Evolutionary conservation across 2,113 vertebrate species (phyloP).

Genomic region (Heterotis niloticus): DNA sequence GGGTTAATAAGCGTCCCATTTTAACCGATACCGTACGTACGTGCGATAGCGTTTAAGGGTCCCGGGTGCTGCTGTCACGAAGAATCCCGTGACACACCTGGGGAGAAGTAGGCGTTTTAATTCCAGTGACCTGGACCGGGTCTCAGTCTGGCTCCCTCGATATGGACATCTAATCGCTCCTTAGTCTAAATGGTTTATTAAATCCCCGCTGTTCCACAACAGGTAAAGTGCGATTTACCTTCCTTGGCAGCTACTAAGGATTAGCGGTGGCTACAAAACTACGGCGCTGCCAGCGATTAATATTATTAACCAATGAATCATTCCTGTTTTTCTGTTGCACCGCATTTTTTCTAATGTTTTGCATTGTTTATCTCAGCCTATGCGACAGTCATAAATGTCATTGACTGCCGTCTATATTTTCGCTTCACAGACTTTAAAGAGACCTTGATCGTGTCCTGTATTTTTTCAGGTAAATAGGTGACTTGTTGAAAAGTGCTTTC

Average conservation of each 20-base stretch:
- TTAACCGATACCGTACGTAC: too few relatives aligned
- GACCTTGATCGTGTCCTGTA: too few relatives aligned
- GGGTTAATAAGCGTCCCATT: too few relatives aligned
- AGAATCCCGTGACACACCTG: not conserved
- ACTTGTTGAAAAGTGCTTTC: too few relatives aligned
- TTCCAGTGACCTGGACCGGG: not conserved
- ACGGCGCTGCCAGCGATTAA: not conserved
- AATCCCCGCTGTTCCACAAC: not conserved
- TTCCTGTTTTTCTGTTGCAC: not conserved
- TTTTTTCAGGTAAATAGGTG: too few relatives aligned
- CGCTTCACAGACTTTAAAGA: too few relatives aligned
- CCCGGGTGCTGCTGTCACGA: not conserved
- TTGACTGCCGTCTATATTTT: too few relatives aligned
- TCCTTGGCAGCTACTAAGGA: constrained; percentile 3
- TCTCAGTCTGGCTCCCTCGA: not conserved
- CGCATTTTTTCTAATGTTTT: not conserved
- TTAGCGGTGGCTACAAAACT: not conserved
- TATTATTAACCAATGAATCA: not conserved
- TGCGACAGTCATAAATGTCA: too few relatives aligned
- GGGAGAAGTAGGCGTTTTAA: not conserved
- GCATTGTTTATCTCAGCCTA: not conserved
- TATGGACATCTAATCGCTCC: not conserved
- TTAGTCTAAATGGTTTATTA: constrained; percentile 1
- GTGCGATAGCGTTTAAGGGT: not conserved
- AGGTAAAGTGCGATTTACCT: not conserved